Conservation (phyloP, 2,888 invertebrate genomes). For the Mayetiola destructor region DNA sequence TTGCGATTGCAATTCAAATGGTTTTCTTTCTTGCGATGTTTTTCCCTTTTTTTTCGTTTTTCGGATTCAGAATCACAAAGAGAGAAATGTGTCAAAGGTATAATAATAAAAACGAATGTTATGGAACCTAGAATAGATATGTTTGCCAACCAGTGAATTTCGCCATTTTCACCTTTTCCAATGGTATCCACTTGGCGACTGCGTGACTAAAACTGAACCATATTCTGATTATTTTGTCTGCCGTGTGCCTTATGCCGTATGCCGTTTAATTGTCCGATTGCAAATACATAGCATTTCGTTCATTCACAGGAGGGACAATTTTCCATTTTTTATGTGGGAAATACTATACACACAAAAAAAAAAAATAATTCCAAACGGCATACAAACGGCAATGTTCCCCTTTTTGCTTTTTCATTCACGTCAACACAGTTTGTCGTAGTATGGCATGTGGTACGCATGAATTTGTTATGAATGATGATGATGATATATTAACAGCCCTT, state of each 20-base stretch:
- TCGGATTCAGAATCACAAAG: no score
- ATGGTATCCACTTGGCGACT: conserved; percentile 8
- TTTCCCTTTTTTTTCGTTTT: no score
- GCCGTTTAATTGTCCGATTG: neutral
- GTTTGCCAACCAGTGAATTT: neutral
- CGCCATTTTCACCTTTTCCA: conserved; percentile 7
- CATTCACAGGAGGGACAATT: neutral
- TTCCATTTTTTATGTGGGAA: neutral
- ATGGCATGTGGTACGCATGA: no score
- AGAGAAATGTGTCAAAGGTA: no score
- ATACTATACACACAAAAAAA: neutral
- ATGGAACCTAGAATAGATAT: no score
- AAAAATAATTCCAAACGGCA: neutral
- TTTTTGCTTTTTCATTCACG: neutral
- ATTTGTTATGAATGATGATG: no score
- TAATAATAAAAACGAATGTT: no score
- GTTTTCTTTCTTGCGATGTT: no score
- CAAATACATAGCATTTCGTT: neutral
- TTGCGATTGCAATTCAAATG: no score
- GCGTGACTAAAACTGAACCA: conserved; percentile 13
- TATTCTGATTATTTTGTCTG: conserved; percentile 13
- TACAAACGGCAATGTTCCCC: no score
- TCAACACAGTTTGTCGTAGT: no score
- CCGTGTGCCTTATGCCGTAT: neutral
- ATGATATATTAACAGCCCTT: no score